Evolutionary conservation across 2,888 invertebrate genomes (phyloP), one percentile per base, ranked within the genome.

Genomic region (Lysandra coridon): DNA sequence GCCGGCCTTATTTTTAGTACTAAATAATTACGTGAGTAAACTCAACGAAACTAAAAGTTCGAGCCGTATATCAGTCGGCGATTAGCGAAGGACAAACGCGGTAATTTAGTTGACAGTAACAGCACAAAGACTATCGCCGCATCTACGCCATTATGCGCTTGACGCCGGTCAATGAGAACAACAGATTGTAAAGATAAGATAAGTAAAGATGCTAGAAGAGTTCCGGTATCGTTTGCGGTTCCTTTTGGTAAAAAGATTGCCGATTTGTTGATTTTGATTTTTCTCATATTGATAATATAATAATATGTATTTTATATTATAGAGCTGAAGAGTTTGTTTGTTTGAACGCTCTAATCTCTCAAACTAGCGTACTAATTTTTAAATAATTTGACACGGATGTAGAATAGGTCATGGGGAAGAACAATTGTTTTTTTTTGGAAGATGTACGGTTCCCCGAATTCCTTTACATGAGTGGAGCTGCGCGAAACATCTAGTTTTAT

Each of bases 51-150:
- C 76, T 64, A 73, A 79, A 76, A 80, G 80, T 78, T 80, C 86
- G 84, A 87, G 88, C 88, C 83, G 85, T 85, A 84, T 83, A 85
- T 86, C 87, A 89, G 88, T 87, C 90, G 92, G 92, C 92, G 93
- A 93, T 93, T 93, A 91, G 93, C 91, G 83, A 87, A 86, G 89
- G 91, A 92, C 93, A 92, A 92, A 91, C 91, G 91, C 87, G 84
- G 91, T 92, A 91, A 94, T 93, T 93, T 91, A 92, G 92, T 90
- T 92, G 94, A 94, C 94, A 92, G 91, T 88, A 87, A 88, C 86
- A 83, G 83, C 57, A 89, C 88, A 90, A 90, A 89, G 90, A 88
- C 90, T 93, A 94, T 94, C 94, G 86, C 87, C 87, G 86, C 90
- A 94, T 94, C 93, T 91, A 90, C 85, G 88, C 91, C 91, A 93